phyloP scores from a whole-genome alignment of 2,888 invertebrate genomes.

The Epinotia demarniana region DNA sequence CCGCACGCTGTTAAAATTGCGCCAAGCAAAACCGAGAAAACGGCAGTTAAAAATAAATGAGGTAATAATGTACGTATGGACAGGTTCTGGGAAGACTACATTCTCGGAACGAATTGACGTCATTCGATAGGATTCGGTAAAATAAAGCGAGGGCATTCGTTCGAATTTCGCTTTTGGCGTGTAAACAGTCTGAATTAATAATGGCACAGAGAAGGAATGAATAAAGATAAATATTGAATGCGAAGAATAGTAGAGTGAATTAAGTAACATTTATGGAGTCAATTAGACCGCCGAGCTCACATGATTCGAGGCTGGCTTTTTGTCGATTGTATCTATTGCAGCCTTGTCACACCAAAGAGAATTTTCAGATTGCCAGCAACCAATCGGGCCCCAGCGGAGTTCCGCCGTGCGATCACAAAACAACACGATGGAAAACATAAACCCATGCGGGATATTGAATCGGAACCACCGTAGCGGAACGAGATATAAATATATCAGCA shows the following conservation, averaged over 20 bases:
- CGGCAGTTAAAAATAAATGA: conserved; percentile 30
- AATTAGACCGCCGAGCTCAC: neutral
- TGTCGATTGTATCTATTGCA: conserved; percentile 14
- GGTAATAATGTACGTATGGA: conserved; percentile 24
- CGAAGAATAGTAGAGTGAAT: neutral
- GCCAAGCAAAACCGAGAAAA: conserved; percentile 5
- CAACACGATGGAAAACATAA: conserved; percentile 16
- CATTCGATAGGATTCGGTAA: conserved; percentile 62
- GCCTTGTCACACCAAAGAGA: conserved; percentile 22
- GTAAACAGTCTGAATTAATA: neutral
- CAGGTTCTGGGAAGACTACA: conserved; percentile 46
- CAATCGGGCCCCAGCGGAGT: neutral
- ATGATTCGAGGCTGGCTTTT: neutral
- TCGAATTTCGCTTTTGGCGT: conserved; percentile 4
- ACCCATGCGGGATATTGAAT: conserved; percentile 50
- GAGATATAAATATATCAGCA: conserved; percentile 67
- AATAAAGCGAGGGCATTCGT: conserved; percentile 13
- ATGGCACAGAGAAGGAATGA: neutral
- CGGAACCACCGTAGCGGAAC: conserved; percentile 68
- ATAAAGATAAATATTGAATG: neutral
- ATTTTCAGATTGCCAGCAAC: neutral
- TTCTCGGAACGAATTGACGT: conserved; percentile 70
- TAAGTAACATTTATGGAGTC: neutral
- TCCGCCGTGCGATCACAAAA: neutral
- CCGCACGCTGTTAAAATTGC: neutral